Percentiles rank a stretch among this genome's conserved stretches.
These are phyloP conservation scores for Thalassarche chlororhynchos DNA, from an alignment of 2,113 vertebrate genomes.

Conservation along the genomic window DNA sequence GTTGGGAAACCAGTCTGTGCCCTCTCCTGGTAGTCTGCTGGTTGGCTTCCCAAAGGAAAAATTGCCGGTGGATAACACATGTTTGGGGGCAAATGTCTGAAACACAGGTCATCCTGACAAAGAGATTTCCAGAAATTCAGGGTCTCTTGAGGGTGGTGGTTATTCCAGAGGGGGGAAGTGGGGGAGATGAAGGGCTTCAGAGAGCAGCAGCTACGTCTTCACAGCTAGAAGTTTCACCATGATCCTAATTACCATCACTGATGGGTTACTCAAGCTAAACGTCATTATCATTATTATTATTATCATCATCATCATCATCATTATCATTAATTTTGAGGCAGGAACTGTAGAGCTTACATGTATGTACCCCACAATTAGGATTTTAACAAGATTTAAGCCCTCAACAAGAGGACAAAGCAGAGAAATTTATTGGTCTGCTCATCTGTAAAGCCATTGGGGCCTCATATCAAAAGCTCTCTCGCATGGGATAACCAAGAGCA, in stretches of 20 bases:
- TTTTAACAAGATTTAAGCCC: not conserved
- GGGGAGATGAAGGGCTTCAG: not conserved
- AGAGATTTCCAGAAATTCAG: not conserved
- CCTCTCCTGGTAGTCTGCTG: not conserved
- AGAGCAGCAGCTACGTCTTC: not conserved
- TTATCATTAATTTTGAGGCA: not conserved
- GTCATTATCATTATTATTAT: not conserved
- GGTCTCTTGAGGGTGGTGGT: not conserved
- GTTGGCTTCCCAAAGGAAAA: not conserved
- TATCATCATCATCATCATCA: not conserved
- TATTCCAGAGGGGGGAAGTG: not conserved
- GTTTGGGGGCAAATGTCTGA: not conserved
- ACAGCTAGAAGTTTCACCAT: not conserved
- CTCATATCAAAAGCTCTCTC: not conserved
- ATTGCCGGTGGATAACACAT: not conserved
- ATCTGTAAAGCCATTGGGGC: not conserved
- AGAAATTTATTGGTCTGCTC: not conserved
- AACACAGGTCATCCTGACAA: not conserved
- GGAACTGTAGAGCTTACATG: not conserved
- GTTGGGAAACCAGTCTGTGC: not conserved
- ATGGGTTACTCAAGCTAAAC: not conserved
- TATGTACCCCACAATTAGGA: not conserved
- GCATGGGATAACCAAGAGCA: not conserved
- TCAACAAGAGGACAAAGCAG: not conserved
- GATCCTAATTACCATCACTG: not conserved